Evolutionary conservation across 1,140 invertebrate species (phyloP).

Genomic region (Rhynchophorus ferrugineus): DNA sequence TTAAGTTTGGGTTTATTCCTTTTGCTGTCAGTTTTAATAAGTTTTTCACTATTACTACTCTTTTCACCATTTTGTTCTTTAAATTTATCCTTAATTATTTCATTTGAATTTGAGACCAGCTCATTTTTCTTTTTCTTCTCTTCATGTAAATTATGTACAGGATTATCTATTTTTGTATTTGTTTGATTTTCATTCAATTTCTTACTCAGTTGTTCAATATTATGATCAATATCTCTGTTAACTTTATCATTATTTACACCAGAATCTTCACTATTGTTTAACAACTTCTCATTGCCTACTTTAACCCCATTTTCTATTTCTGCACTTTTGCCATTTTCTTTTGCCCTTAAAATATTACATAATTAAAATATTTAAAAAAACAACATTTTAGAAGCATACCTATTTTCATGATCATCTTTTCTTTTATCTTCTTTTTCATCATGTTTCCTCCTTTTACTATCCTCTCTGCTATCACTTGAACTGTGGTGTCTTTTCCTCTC

Average conservation of each 20-base stretch:
- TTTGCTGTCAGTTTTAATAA: constrained; percentile 14
- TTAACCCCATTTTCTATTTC: constrained; percentile 4
- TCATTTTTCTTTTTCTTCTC: background rate
- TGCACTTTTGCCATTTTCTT: constrained; percentile 7
- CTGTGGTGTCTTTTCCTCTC: constrained; percentile 17
- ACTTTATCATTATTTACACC: too few relatives aligned
- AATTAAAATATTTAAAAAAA: background rate
- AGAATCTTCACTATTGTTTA: too few relatives aligned
- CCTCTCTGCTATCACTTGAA: constrained; percentile 10
- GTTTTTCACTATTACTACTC: constrained; percentile 10
- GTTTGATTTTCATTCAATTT: too few relatives aligned
- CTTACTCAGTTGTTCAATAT: too few relatives aligned
- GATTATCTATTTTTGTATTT: too few relatives aligned
- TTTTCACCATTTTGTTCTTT: constrained; percentile 9
- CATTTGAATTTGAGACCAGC: background rate
- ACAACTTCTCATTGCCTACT: background rate
- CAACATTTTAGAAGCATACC: background rate
- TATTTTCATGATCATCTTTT: constrained; percentile 21
- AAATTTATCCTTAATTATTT: background rate
- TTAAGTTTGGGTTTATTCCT: constrained; percentile 26
- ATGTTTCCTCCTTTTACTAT: constrained; percentile 19
- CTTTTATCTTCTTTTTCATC: constrained; percentile 14
- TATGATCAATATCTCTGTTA: too few relatives aligned
- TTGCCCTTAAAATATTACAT: background rate
- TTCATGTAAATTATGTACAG: too few relatives aligned